A percentile compares a stretch with the other conserved stretches of the same genome.
phyloP scores from a whole-genome alignment of 2,113 vertebrate genomes.

The Condylura cristata region DNA sequence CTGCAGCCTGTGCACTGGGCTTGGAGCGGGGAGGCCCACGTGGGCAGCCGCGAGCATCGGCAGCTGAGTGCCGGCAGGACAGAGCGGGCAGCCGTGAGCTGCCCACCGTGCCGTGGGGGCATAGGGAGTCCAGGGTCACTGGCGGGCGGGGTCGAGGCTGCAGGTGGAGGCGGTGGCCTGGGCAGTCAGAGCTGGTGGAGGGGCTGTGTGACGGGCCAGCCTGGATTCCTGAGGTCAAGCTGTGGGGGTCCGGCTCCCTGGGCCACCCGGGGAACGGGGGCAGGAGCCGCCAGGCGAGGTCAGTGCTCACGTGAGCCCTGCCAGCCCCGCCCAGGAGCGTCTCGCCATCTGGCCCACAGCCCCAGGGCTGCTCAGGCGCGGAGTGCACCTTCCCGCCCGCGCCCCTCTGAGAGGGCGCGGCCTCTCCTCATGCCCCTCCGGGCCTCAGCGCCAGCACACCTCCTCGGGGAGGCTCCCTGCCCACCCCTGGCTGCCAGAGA shows the following conservation, averaged over 20 bases:
- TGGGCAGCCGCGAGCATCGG: not conserved
- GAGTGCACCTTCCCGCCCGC: too few species aligned
- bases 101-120: too few species aligned
- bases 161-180: not conserved
- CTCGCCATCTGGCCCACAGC: not conserved
- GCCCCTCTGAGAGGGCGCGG: too few species aligned
- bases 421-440: too few species aligned
- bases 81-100: too few species aligned
- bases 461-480: too few species aligned
- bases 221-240: not conserved
- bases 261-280: too few species aligned
- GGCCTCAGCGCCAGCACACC: too few species aligned
- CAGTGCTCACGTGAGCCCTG: not conserved
- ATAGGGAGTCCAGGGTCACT: fast-evolving
- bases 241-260: fast-evolving
- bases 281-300: not conserved
- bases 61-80: not conserved
- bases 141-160: not conserved
- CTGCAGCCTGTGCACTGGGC: not conserved
- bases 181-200: not conserved
- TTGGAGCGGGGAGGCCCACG: not conserved
- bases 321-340: not conserved
- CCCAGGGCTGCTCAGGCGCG: too few species aligned
- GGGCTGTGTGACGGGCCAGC: fast-evolving
- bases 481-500: too few species aligned